phyloP scores from a whole-genome alignment of 2,113 vertebrate genomes.

The Vombatus ursinus region DNA sequence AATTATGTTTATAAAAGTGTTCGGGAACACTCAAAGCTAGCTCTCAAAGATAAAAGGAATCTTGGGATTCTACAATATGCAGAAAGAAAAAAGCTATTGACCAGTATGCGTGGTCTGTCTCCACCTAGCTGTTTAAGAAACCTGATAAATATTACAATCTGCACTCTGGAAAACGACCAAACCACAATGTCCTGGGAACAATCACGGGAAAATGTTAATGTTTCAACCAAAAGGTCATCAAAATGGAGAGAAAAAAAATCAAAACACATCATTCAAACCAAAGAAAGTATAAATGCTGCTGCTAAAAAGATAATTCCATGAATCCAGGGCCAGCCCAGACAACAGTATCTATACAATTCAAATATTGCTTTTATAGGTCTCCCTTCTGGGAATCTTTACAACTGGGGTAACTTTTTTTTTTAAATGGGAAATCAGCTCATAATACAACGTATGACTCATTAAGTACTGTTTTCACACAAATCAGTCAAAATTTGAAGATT shows the following conservation, averaged over 20 bases:
- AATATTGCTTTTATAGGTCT: not conserved
- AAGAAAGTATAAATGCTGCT: not conserved
- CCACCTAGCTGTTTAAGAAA: not conserved
- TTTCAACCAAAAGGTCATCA: slow-evolving; percentile 13
- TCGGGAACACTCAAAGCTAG: not conserved
- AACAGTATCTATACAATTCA: not conserved
- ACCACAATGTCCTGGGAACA: not conserved
- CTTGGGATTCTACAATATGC: not conserved
- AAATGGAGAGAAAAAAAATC: slow-evolving; percentile 13
- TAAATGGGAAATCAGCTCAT: not conserved
- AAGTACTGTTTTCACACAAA: not conserved
- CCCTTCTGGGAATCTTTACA: not conserved
- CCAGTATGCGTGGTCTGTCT: not conserved
- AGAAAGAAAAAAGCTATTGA: not conserved
- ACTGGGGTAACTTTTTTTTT: fast-evolving
- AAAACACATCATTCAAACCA: not conserved
- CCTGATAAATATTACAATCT: not conserved
- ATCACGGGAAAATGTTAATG: slow-evolving; percentile 3
- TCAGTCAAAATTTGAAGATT: not conserved
- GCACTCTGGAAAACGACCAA: not conserved
- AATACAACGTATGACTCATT: not conserved
- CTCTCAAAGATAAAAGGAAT: not conserved
- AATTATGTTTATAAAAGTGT: not conserved
- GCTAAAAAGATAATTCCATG: not conserved
- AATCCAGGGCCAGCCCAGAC: not conserved